Base-by-base conservation (phyloP, 2,888 invertebrate species). In the Nipponacmea schrenckii region DNA sequence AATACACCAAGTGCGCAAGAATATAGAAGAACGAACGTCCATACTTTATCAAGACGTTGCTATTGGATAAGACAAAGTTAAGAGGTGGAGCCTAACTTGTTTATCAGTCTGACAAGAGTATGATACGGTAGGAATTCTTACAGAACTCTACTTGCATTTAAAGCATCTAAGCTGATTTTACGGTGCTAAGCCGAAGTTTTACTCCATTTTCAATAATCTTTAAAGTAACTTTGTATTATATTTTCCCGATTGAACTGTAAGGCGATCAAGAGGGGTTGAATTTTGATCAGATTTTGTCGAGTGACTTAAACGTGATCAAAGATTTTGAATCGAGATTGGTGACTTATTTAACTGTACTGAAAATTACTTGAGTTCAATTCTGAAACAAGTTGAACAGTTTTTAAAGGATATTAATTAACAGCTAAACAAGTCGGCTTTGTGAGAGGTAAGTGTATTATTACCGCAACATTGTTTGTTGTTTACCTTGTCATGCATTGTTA, bases 121-220 rank as follows among this genome's bases (percentile, higher is more conserved):
- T 31, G n/a, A 65, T 44, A 24, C 65, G 20, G 65, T 71, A 66
- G 20, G 56, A 75, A 77, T 79, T 81, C 81, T 77, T 79, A 79
- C 80, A 79, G 77, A 74, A 76, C 71, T 72, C 74, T 74, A 76
- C 74, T 71, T 74, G 77, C 79, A 79, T 79, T 80, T 78, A 79
- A 75, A 78, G 74, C 75, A 77, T 79, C 77, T 81, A 81, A 81
- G 79, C 81, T 76, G 69, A 74, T 72, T 77, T 79, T 78, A 77
- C 74, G 71, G 73, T 71, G 77, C 72, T 79, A 79, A 80, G 77
- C 77, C 78, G 73, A 68, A 77, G 69, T 78, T 75, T 74, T 73
- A 71, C 56, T 56, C 56, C 56, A 24, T 56, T 39, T 56, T 56
- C 56, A 56, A 56, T 56, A 56, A 56, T 56, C 56, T 56, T 56